These are phyloP conservation scores for Apodemus sylvaticus DNA, from an alignment of 2,113 vertebrate species.

Conservation along the genomic window DNA sequence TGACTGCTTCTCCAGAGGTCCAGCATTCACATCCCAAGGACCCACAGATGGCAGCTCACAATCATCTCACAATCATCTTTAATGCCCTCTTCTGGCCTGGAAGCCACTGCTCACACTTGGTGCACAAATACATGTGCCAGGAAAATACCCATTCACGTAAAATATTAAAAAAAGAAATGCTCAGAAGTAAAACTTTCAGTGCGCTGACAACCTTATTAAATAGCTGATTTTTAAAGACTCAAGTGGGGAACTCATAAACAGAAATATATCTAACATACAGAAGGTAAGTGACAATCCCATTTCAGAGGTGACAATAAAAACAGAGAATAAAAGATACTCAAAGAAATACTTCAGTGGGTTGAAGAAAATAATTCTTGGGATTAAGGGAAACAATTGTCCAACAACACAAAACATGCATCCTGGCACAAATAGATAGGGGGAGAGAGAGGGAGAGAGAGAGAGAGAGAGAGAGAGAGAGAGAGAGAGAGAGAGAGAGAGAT, in stretches of 20 bases:
- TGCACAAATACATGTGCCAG: background rate
- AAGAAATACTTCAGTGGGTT: background rate
- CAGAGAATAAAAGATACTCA: background rate
- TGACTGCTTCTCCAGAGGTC: background rate
- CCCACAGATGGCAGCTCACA: background rate
- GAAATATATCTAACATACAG: background rate
- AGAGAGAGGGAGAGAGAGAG: too few species aligned
- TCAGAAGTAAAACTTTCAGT: too few species aligned
- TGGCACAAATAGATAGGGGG: too few species aligned
- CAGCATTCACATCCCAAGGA: background rate
- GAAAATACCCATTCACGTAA: background rate
- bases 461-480: too few species aligned
- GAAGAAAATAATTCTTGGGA: background rate
- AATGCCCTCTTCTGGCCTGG: background rate
- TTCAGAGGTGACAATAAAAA: background rate
- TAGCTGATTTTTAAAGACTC: background rate
- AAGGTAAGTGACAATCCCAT: background rate
- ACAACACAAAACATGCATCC: background rate
- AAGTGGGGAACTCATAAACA: background rate
- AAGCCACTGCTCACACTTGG: background rate
- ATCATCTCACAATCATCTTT: background rate
- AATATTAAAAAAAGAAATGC: background rate
- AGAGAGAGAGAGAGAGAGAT: too few species aligned
- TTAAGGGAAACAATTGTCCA: background rate
- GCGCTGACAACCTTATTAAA: background rate